Percentiles rank a stretch among this genome's conserved stretches.
Conservation (phyloP, 2,797 vertebrate species). For the Poecilia velifera region DNA sequence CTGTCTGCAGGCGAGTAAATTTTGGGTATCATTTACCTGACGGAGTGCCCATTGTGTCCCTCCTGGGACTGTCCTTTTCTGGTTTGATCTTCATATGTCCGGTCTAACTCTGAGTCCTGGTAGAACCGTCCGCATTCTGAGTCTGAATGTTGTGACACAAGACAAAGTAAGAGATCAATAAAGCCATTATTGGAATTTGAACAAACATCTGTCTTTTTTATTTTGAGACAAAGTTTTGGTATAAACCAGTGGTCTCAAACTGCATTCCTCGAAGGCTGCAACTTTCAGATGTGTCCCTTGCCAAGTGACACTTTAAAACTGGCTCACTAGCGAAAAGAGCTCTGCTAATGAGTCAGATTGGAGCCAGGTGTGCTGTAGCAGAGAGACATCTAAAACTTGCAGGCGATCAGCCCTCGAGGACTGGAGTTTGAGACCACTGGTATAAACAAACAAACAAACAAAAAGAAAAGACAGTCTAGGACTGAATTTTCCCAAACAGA, state of each 20-base stretch:
- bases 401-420: too few species aligned
- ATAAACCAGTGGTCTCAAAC: neutral
- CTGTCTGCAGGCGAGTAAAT: neutral
- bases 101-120: constrained; percentile 65
- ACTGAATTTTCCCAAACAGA: neutral
- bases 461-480: neutral
- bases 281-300: too few species aligned
- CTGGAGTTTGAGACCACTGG: too few species aligned
- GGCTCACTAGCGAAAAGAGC: too few species aligned
- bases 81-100: constrained; percentile 43
- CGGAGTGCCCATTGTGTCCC: constrained; percentile 67
- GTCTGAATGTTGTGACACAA: constrained; percentile 50
- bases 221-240: neutral
- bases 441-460: neutral
- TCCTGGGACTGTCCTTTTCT: constrained; percentile 54
- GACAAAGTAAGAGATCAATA: neutral
- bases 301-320: too few species aligned
- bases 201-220: neutral
- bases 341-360: too few species aligned
- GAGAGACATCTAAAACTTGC: too few species aligned
- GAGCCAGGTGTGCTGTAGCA: too few species aligned
- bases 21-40: constrained; percentile 74
- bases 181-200: neutral
- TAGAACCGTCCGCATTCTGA: constrained; percentile 70
- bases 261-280: too few species aligned